Conservation (phyloP, 2,888 invertebrate species). For the Heliothis peltigera region DNA sequence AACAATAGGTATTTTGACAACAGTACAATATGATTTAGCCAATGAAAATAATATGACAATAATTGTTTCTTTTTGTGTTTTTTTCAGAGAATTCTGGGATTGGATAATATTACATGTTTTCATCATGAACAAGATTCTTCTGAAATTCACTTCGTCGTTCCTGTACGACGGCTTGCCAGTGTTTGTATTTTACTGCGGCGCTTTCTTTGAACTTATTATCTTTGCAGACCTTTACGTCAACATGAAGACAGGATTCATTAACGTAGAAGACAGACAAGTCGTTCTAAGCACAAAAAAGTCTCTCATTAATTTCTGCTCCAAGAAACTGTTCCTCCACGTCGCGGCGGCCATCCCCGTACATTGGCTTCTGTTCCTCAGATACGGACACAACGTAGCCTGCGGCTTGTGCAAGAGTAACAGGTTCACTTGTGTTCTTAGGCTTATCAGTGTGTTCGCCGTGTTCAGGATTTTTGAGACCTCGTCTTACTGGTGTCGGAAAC, state of each 20-base stretch:
- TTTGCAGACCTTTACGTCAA: conserved; percentile 19
- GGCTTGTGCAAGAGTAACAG: conserved; percentile 28
- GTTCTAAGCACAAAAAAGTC: conserved; percentile 54
- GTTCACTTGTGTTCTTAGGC: conserved; percentile 29
- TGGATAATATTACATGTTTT: conserved; percentile 23
- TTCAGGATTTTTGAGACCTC: conserved; percentile 62
- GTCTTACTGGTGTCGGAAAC: conserved; percentile 45
- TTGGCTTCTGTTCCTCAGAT: conserved; percentile 55
- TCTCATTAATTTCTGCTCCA: conserved; percentile 61
- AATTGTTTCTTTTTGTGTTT: too few relatives aligned
- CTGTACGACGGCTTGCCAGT: conserved; percentile 16
- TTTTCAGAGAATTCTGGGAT: conserved; percentile 36
- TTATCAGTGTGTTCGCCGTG: conserved; percentile 54
- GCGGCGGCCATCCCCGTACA: conserved; percentile 56
- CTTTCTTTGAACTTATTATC: conserved; percentile 18
- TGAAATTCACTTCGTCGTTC: conserved; percentile 25
- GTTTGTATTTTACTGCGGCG: conserved; percentile 14
- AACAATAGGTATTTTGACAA: too few relatives aligned
- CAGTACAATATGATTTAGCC: too few relatives aligned
- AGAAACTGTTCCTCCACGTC: conserved; percentile 64
- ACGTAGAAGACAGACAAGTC: conserved; percentile 30
- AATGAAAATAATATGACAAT: too few relatives aligned
- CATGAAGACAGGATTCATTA: conserved; percentile 32
- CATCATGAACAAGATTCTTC: conserved; percentile 19
- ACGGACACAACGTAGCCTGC: conserved; percentile 34